Evolutionary conservation across 2,113 vertebrate species (phyloP).

Genomic region (Anas platyrhynchos): DNA sequence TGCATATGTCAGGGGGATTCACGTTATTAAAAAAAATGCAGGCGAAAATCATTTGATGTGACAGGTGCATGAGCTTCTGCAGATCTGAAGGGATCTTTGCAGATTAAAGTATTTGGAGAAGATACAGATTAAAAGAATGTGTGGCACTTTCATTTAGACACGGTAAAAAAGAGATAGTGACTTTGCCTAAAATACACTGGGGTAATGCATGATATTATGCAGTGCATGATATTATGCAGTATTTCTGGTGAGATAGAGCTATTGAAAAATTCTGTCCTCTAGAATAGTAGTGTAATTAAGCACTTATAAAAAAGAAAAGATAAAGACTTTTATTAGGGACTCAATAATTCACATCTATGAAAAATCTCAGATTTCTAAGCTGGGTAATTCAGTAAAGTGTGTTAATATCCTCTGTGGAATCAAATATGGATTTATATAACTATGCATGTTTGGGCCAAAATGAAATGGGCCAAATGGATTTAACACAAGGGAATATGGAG

Average conservation of each 20-base stretch:
- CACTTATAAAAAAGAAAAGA: background rate
- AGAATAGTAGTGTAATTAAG: background rate
- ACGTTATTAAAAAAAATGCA: background rate
- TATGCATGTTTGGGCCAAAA: too few species aligned
- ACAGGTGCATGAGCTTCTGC: background rate
- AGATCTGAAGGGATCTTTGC: background rate
- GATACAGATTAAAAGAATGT: background rate
- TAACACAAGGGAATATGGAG: background rate
- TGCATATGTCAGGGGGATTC: background rate
- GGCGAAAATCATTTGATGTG: background rate
- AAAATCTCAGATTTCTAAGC: background rate
- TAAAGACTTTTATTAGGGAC: background rate
- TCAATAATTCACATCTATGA: background rate
- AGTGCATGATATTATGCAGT: background rate
- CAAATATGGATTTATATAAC: background rate
- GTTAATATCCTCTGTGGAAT: background rate
- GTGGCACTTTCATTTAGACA: background rate
- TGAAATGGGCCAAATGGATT: background rate
- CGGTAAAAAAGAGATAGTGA: background rate
- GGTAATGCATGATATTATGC: background rate
- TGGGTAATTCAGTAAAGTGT: background rate
- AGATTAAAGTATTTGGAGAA: background rate
- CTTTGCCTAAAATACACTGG: background rate
- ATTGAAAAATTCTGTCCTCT: background rate
- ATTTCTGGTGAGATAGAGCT: background rate